Conservation (phyloP, 1,140 invertebrate species). For the Drosophila parvula region DNA sequence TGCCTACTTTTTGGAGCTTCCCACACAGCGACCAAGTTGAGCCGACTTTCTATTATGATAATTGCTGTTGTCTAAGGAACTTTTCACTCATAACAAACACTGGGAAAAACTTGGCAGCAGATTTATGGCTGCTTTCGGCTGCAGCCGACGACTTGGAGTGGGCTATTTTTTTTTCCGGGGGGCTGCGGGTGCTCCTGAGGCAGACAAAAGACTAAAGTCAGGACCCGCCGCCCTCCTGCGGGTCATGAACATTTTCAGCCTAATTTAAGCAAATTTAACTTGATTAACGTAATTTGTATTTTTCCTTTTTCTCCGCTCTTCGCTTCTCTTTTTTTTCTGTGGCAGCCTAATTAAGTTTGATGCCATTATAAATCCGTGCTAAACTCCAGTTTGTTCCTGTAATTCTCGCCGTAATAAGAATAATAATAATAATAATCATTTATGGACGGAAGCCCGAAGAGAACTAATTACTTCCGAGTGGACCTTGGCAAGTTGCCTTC, state of each 20-base stretch:
- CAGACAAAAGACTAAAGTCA: slow-evolving; percentile 3
- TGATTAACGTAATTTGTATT: slow-evolving; percentile 51
- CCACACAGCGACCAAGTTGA: slow-evolving; percentile 8
- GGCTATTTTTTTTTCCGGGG: background rate
- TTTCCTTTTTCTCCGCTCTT: slow-evolving; percentile 5
- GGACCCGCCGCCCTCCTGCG: slow-evolving; percentile 1
- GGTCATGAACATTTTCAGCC: slow-evolving; percentile 27
- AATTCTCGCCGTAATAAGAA: slow-evolving; percentile 35
- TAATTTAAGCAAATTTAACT: slow-evolving; percentile 53
- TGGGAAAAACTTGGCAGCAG: slow-evolving; percentile 23
- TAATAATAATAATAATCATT: slow-evolving; percentile 59
- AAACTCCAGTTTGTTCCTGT: slow-evolving; percentile 36
- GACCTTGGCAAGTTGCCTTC: slow-evolving; percentile 8
- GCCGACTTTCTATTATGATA: slow-evolving; percentile 64
- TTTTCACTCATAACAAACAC: slow-evolving; percentile 26
- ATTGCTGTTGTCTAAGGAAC: slow-evolving; percentile 52
- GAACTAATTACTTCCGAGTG: slow-evolving; percentile 71
- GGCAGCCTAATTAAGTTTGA: slow-evolving; percentile 52
- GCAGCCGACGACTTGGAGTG: slow-evolving; percentile 16
- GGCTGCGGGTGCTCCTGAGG: background rate
- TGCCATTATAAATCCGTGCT: slow-evolving; percentile 52
- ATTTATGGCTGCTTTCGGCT: slow-evolving; percentile 33
- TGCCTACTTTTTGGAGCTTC: slow-evolving; percentile 43
- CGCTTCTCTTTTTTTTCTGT: background rate
- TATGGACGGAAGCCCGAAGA: slow-evolving; percentile 48